Percentiles rank a stretch among this genome's conserved stretches.
phyloP scores from a whole-genome alignment of 1,140 invertebrate genomes.

The Drosophila fuyamai region DNA sequence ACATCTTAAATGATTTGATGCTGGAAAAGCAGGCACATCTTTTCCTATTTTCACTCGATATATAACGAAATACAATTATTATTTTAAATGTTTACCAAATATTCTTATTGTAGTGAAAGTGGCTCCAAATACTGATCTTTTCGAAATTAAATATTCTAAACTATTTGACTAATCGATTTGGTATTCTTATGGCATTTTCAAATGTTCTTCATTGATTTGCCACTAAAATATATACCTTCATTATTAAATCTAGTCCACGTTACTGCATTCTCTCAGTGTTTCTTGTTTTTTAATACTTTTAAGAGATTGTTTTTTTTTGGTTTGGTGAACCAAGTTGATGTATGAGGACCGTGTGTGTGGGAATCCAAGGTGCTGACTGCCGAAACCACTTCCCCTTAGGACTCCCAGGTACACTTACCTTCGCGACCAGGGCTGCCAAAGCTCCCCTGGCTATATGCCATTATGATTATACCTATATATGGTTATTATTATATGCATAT shows the following conservation, averaged over 20 bases:
- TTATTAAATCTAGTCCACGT: too few species aligned
- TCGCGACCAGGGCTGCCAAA: constrained; percentile 49
- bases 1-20: background rate
- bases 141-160: too few species aligned
- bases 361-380: constrained; percentile 55
- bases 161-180: too few species aligned
- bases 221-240: too few species aligned
- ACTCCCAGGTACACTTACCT: background rate
- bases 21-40: background rate
- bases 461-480: constrained; percentile 18
- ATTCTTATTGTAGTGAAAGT: too few species aligned
- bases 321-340: constrained; percentile 27
- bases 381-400: background rate
- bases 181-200: too few species aligned
- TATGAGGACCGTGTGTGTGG: constrained; percentile 44
- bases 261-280: too few species aligned
- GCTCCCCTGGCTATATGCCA: constrained; percentile 23
- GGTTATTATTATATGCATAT: constrained; percentile 27
- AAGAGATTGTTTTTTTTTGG: background rate
- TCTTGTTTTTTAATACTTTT: background rate
- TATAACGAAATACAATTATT: too few species aligned
- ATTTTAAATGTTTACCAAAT: too few species aligned
- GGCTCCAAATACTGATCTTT: too few species aligned
- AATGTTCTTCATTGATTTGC: too few species aligned
- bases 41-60: too few species aligned